A percentile compares a stretch with the other conserved stretches of the same genome.
Conservation (phyloP, 2,888 invertebrate species). For the Tribolium freemani region DNA sequence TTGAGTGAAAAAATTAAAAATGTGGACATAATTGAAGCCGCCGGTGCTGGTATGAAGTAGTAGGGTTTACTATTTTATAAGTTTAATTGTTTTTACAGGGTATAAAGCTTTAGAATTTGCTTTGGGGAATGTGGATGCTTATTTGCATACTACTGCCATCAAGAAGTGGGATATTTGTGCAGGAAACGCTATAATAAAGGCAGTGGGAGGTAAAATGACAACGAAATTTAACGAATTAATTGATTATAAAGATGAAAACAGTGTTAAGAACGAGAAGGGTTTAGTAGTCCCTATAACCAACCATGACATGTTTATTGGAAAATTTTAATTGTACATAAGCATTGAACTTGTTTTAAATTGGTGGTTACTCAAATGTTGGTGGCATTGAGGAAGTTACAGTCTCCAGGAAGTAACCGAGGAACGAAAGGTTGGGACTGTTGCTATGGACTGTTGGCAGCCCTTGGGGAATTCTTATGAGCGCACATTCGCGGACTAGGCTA, state of each 20-base stretch:
- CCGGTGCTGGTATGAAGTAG: constrained; percentile 79
- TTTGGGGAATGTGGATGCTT: constrained; percentile 87
- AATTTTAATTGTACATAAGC: constrained; percentile 62
- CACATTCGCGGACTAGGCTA: no score
- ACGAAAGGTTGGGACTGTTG: no score
- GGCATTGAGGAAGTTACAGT: no score
- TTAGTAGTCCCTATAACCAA: constrained; percentile 77
- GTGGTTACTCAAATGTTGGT: no score
- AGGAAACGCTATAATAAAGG: constrained; percentile 85
- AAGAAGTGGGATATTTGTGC: constrained; percentile 99
- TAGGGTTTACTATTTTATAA: not conserved
- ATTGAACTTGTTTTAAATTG: not conserved
- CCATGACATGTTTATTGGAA: constrained; percentile 77
- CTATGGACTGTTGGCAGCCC: no score
- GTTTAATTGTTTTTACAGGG: no score
- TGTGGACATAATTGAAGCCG: constrained; percentile 81
- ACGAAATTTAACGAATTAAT: constrained; percentile 78
- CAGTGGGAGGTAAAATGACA: constrained; percentile 85
- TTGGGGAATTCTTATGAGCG: no score
- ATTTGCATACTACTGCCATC: constrained; percentile 92
- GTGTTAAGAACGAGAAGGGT: constrained; percentile 69
- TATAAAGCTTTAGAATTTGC: constrained; percentile 86
- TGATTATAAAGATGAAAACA: constrained; percentile 77
- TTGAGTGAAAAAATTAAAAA: constrained; percentile 61
- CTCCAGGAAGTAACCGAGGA: no score